A percentile compares a stretch with the other conserved stretches of the same genome.
Evolutionary conservation across 2,113 vertebrate species (phyloP).

Genomic region (Hucho hucho): DNA sequence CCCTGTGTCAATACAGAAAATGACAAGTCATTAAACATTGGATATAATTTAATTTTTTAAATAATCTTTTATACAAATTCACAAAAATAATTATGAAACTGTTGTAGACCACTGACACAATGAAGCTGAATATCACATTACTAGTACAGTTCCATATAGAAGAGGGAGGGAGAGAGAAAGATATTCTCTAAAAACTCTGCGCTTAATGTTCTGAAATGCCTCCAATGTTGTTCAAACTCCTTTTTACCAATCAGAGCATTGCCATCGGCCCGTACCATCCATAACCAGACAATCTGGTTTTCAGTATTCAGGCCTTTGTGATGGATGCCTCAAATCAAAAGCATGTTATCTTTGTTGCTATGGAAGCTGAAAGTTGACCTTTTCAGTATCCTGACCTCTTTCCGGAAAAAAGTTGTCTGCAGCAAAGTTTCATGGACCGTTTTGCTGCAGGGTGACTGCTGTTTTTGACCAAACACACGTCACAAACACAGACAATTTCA

Average conservation of each 20-base stretch:
- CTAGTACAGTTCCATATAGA: constrained; percentile 56
- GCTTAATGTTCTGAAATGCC: constrained; percentile 6
- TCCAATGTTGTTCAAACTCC: not conserved
- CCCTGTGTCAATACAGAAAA: no score
- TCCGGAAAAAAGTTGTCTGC: not conserved
- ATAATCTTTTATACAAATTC: constrained; percentile 66
- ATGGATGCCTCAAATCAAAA: not conserved
- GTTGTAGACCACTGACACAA: constrained; percentile 60
- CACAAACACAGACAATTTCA: constrained; percentile 21
- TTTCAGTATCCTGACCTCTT: not conserved
- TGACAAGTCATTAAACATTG: not conserved
- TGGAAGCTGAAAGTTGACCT: not conserved
- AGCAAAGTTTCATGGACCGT: not conserved
- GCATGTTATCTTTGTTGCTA: not conserved
- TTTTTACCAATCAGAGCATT: not conserved
- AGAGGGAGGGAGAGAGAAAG: constrained; percentile 21
- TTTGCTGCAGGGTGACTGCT: not conserved
- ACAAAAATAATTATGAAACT: constrained; percentile 71
- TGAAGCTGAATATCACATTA: constrained; percentile 66
- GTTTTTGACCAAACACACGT: no score
- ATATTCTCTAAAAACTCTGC: constrained; percentile 35
- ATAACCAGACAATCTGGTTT: not conserved
- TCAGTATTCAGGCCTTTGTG: not conserved
- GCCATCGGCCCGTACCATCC: not conserved
- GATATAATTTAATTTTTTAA: constrained; percentile 56